Evolutionary conservation across 2,113 vertebrate genomes (phyloP), one percentile per base, ranked within the genome.

Genomic region (Neopipo cinnamomea): DNA sequence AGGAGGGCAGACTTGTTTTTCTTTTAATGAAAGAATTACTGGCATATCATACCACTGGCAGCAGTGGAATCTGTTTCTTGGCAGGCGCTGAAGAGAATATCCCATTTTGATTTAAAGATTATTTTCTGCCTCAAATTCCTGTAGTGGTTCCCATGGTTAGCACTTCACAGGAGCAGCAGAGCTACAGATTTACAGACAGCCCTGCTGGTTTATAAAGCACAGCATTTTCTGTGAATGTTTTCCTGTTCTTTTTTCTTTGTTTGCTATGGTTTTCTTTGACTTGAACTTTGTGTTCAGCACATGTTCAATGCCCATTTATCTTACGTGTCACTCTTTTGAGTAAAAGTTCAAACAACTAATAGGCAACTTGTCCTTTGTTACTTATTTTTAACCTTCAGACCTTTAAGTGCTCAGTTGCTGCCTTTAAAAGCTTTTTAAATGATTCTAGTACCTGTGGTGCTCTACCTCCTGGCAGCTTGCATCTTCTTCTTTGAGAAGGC

Each of bases 81-180:
- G 85, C 92, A 92, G 83, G 71, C 0, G 0, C 65, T 62, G 63
- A 86, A 39, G 65, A 70, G 83, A 95, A 78, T 91, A 89, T 97
- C 94, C 76, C 68, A 70, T 92, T 96, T 93, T 93, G 95, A 93
- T 97, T 91, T 93, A 59, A 86, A 89, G 94, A 94, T 93, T 86
- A 77, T 93, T 86, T 92, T 88, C 72, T 81, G 61, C 83, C 80
- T 95, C 91, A 93, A 77, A 97, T 94, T 93, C 86, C 42, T 93
- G 21, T 63, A 67, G 61, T 55, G 80, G 55, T 97, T 97, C 76
- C 75, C 56, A 74, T 93, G 91, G 68, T 78, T 95, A 73, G 73
- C 24, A 42, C 39, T 71, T 33, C 39, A 20, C 75, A 77, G 50
- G 42, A 91, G 58, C 19, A 91, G 46, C 71, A 77, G 75, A 58